Base-by-base conservation (phyloP, 92 coral and sea anemone genomes). In the Porites rus region DNA sequence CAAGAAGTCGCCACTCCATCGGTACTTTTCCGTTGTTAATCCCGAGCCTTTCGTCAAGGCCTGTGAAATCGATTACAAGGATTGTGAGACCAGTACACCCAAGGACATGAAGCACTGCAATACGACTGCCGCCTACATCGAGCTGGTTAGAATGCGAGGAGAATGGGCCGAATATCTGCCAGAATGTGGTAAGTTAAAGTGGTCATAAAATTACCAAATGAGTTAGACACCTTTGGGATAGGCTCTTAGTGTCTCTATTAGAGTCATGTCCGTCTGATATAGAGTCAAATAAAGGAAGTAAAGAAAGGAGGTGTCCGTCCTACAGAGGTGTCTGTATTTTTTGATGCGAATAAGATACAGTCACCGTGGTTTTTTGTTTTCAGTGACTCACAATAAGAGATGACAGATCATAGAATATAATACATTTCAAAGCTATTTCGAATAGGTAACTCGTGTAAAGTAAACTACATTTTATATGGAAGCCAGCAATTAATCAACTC, bases 61-160 rank as follows among this genome's bases (percentile, higher is more conserved):
- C 3, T 97, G 99, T 64, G 90, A 93, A 69, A 85, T 75, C 68
- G 99, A 97, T 75, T 95, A 94, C 92, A 51, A 78, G 6, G 93
- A 88, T 82, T 97, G 99, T 76, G 90, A 86, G 60, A 74, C 87
- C 31, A 52, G 56, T 72, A 83, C 84, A 5, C 91, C 96, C 63
- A 90, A 92, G 77, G 98, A 97, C 76, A 92, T 85, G 88, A 93
- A 90, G 88, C 98, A 93, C 91, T 97, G 99, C 74, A 97, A 97
- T 85, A 85, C 92, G 22, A 92, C 99, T 7, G 97, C 99, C 67
- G 97, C 99, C 24, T 97, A 95, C 89, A 88, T 96, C 20, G 99
- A 94, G 74, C 87, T 94, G 78, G 83, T 95, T 87, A 92, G 95
- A 79, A 85, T 93, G 94, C 89, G 86, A 52, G 99, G 99, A 69